phyloP scores from a whole-genome alignment of 2,888 invertebrate species.

The Glyphotaelius pellucidus region DNA sequence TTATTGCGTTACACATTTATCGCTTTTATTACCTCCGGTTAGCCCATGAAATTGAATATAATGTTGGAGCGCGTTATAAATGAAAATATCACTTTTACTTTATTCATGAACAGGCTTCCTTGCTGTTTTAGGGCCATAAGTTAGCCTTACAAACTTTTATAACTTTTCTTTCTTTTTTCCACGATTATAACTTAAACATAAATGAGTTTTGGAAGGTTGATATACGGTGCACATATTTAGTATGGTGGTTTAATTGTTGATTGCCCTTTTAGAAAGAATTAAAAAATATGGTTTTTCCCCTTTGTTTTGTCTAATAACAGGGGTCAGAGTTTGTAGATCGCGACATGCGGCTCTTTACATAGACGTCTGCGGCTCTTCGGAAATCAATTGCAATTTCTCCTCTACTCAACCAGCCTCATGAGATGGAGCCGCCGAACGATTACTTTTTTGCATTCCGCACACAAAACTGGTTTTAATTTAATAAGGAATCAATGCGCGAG shows the following conservation, averaged over 20 bases:
- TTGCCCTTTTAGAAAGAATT: neutral
- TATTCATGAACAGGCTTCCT: neutral
- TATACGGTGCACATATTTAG: neutral
- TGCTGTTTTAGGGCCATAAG: constrained; percentile 1
- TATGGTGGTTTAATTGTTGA: neutral
- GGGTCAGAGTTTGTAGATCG: too few relatives aligned
- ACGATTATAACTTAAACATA: too few relatives aligned
- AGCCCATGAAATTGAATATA: constrained; percentile 34
- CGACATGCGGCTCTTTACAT: too few relatives aligned
- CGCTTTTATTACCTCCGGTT: constrained; percentile 19
- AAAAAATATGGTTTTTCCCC: neutral
- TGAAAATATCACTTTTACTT: constrained; percentile 23
- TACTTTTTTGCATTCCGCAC: too few relatives aligned
- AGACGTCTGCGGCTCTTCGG: too few relatives aligned
- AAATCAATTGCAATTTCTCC: too few relatives aligned
- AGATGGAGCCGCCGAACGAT: too few relatives aligned
- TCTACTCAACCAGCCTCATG: too few relatives aligned
- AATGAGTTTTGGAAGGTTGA: too few relatives aligned
- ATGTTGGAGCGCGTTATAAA: constrained; percentile 21
- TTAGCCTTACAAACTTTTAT: neutral
- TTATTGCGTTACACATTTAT: constrained; percentile 13
- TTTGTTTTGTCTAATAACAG: too few relatives aligned
- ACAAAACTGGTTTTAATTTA: too few relatives aligned
- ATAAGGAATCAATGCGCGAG: too few relatives aligned
- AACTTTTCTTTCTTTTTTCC: neutral